Evolutionary conservation across 2,888 invertebrate genomes (phyloP), one percentile per base, ranked within the genome.

Genomic region (Octonoba sinensis): DNA sequence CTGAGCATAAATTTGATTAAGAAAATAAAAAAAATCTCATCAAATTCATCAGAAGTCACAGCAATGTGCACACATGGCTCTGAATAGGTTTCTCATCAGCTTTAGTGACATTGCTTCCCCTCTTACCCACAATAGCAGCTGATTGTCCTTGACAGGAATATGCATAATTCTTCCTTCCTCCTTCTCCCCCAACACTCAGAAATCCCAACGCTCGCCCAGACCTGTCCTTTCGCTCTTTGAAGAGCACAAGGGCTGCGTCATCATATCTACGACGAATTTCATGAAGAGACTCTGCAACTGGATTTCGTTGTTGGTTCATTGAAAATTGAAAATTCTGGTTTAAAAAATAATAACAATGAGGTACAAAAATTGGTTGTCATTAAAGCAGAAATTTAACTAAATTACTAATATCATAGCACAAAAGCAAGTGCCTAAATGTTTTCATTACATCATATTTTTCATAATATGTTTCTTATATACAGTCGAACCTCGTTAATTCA

Each of bases 31-130:
- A 2, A 36, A 2, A 36, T 8, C 36, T 11, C 8, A 8, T 36
- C 8, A 36, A 36, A 36, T 36, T 36, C 36, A 36, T 36, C 36
- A 11, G 3, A 1, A 36, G 56, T 84, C 73, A 85, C 51, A 85
- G 69, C 49, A 85, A 77, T n/a, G 71, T 82, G 74, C 85, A 85
- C 69, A 84, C 65, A 56, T 83, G 76, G 22, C 84, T 85, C 60
- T 85, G 84, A 24, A 85, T 77, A 4, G 83, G 51, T 59, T 85
- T 85, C 76, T 85, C 85, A 75, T 85, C 85, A 6, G 83, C 74
- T 83, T 85, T 85, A 0, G 78, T 82, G 3, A 85, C 69, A 27
- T 84, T 69, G 54, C 83, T 84, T 16, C 81, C 83, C 64, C 74
- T 73, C 59, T 83, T 84, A 13, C 79, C 75, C 27, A 85, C 84